Evolutionary conservation across 2,113 vertebrate genomes (phyloP).

Genomic region (Castor canadensis): DNA sequence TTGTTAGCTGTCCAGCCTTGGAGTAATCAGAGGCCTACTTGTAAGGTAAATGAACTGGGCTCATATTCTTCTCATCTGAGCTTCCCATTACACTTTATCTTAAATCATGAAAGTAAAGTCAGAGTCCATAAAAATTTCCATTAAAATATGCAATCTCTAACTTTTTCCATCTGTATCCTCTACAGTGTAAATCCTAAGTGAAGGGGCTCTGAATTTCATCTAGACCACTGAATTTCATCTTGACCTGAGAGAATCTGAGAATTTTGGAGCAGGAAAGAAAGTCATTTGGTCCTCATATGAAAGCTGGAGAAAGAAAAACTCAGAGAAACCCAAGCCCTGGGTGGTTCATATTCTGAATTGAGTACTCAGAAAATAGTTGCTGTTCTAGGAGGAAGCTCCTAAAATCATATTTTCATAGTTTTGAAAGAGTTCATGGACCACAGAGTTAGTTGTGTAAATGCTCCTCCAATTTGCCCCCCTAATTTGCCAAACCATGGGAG

Average conservation of each 20-base stretch:
- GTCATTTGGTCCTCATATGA: not conserved
- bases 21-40: not conserved
- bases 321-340: not conserved
- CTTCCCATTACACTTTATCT: not conserved
- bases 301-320: slow-evolving; percentile 12
- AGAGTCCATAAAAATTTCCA: not conserved
- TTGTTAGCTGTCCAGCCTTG: not conserved
- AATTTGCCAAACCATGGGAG: slow-evolving; percentile 75
- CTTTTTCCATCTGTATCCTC: not conserved
- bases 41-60: not conserved
- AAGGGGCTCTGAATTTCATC: not conserved
- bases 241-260: not conserved
- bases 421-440: not conserved
- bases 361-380: not conserved
- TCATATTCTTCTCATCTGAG: not conserved
- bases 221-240: not conserved
- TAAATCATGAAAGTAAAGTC: not conserved
- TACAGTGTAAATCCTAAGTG: not conserved
- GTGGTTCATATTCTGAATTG: not conserved
- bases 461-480: slow-evolving; percentile 72
- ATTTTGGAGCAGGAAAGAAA: not conserved
- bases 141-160: not conserved
- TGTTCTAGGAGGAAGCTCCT: slow-evolving; percentile 48
- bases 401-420: slow-evolving; percentile 44
- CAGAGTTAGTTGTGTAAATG: not conserved